phyloP scores from a whole-genome alignment of 2,888 invertebrate species.

The Aleiodes testaceus region DNA sequence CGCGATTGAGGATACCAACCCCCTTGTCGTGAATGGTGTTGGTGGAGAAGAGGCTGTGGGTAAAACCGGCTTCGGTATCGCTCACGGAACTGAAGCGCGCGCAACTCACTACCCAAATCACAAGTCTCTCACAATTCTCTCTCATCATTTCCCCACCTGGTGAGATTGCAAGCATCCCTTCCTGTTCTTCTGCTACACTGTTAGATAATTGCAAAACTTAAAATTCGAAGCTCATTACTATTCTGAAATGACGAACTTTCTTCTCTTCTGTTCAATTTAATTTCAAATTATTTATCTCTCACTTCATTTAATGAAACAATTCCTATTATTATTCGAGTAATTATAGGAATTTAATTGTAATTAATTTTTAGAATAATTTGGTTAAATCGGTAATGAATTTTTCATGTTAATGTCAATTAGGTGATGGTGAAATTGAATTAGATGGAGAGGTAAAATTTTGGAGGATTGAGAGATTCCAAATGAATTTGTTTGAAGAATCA shows the following conservation, averaged over 20 bases:
- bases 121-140: constrained; percentile 4
- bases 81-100: constrained; percentile 4
- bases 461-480: neutral
- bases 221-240: constrained; percentile 10
- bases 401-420: neutral
- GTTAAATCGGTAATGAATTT: constrained; percentile 9
- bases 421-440: neutral
- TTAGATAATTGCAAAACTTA: constrained; percentile 18
- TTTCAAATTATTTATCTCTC: constrained; percentile 1
- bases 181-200: neutral
- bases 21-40: constrained; percentile 6
- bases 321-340: too few species aligned
- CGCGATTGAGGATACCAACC: constrained; percentile 12
- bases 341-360: too few species aligned
- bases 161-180: too few species aligned
- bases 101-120: constrained; percentile 15
- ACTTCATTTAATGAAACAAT: too few species aligned
- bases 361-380: constrained; percentile 13
- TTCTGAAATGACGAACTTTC: constrained; percentile 11
- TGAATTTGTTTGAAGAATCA: neutral
- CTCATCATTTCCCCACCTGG: constrained; percentile 14
- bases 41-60: neutral
- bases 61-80: too few species aligned
- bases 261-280: neutral
- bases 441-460: neutral